Conservation (phyloP, 1,140 invertebrate species). For the Trichomalopsis sarcophagae region DNA sequence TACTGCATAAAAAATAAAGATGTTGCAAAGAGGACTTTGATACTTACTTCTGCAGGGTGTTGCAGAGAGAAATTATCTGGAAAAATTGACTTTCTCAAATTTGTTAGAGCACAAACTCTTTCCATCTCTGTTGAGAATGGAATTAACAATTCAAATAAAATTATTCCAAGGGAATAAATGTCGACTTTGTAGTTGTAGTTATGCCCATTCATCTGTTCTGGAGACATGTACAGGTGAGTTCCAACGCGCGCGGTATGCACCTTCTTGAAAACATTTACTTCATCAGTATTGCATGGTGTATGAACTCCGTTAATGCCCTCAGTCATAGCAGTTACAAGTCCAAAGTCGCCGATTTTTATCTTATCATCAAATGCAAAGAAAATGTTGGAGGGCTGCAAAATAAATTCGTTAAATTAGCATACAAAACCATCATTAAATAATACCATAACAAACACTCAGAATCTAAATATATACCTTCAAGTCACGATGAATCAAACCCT, state of each 20-base stretch:
- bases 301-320: slow-evolving; percentile 77
- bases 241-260: slow-evolving; percentile 85
- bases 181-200: slow-evolving; percentile 96
- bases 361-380: slow-evolving; percentile 93
- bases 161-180: slow-evolving; percentile 96
- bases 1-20: slow-evolving; percentile 57
- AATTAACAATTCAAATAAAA: slow-evolving; percentile 93
- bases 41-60: slow-evolving; percentile 82
- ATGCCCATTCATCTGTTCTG: slow-evolving; percentile 89
- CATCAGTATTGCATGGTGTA: slow-evolving; percentile 58
- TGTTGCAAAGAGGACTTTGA: slow-evolving; percentile 14
- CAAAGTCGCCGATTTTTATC: slow-evolving; percentile 98
- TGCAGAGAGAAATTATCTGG: slow-evolving; percentile 81
- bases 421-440: slow-evolving; percentile 39
- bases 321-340: slow-evolving; percentile 90
- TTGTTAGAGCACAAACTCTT: slow-evolving; percentile 79
- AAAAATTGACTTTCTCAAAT: slow-evolving; percentile 81
- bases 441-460: neutral
- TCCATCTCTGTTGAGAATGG: slow-evolving; percentile 95
- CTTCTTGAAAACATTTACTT: slow-evolving; percentile 52
- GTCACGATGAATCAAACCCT: slow-evolving; percentile 95
- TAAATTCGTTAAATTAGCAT: slow-evolving; percentile 23
- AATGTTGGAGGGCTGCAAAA: slow-evolving; percentile 92
- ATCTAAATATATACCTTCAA: slow-evolving; percentile 82
- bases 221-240: slow-evolving; percentile 97